Conservation (phyloP, 1,140 invertebrate species). For the Agrypnia vestita region DNA sequence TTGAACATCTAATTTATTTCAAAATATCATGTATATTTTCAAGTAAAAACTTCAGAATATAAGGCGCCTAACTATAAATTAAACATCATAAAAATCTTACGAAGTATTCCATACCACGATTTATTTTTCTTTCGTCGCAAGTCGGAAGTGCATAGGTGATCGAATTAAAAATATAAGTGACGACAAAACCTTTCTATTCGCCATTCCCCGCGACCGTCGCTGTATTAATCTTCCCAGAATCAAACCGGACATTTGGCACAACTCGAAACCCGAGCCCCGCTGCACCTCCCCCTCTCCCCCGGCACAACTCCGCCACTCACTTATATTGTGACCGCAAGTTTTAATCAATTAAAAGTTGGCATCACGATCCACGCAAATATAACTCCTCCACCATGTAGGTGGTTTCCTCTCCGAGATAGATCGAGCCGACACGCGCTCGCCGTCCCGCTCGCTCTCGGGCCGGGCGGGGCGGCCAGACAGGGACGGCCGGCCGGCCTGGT, state of each 20-base stretch:
- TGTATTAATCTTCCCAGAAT: slow-evolving; percentile 8
- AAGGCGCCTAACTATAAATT: too few relatives aligned
- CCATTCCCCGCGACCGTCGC: background rate
- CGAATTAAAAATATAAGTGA: too few relatives aligned
- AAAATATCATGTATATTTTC: too few relatives aligned
- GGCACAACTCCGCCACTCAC: slow-evolving; percentile 30
- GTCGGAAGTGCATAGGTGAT: too few relatives aligned
- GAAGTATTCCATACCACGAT: too few relatives aligned
- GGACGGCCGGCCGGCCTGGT: background rate
- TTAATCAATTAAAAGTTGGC: slow-evolving; percentile 62
- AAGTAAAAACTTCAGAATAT: too few relatives aligned
- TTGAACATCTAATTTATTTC: too few relatives aligned
- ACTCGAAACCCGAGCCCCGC: slow-evolving; percentile 39
- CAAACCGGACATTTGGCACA: slow-evolving; percentile 4
- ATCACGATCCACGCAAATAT: slow-evolving; percentile 58
- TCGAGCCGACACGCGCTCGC: slow-evolving; percentile 8
- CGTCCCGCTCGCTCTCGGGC: slow-evolving; percentile 25
- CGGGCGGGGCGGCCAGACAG: background rate
- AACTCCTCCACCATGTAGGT: slow-evolving; percentile 29
- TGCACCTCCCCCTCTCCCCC: slow-evolving; percentile 21
- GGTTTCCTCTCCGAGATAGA: background rate
- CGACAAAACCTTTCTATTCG: too few relatives aligned
- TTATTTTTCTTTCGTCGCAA: too few relatives aligned
- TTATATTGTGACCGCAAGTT: slow-evolving; percentile 60
- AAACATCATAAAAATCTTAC: too few relatives aligned